phyloP scores from a whole-genome alignment of 2,888 invertebrate species.

The Chalcis sispes region DNA sequence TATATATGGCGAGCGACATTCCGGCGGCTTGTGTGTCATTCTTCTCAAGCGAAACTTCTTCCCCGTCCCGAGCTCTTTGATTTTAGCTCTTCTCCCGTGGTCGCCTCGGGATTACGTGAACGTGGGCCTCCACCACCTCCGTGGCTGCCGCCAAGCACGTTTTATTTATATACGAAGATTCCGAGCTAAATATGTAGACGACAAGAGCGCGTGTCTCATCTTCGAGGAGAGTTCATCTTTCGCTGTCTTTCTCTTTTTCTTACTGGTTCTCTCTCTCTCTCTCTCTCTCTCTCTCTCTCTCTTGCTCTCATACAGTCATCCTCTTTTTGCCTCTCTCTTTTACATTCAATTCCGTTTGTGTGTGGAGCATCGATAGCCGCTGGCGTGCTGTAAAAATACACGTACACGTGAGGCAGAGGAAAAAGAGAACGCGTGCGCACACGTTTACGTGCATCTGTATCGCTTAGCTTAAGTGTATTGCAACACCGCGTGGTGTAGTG shows the following conservation, averaged over 20 bases:
- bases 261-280: conserved; percentile 1
- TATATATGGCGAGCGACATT: background rate
- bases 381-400: conserved; percentile 2
- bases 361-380: background rate
- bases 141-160: conserved; percentile 19
- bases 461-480: background rate
- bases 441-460: background rate
- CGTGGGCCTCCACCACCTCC: background rate
- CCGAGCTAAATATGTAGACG: conserved; percentile 50
- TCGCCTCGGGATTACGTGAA: conserved; percentile 47
- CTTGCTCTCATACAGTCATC: no score
- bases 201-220: background rate
- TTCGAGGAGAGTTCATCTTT: background rate
- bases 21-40: no score
- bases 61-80: no score
- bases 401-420: no score
- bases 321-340: background rate
- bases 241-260: conserved; percentile 1
- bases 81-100: background rate
- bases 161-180: conserved; percentile 53
- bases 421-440: background rate
- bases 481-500: background rate
- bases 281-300: background rate
- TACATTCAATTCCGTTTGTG: background rate
- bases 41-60: background rate